Evolutionary conservation across 2,113 vertebrate genomes (phyloP).

Genomic region (Regulus satrapa): DNA sequence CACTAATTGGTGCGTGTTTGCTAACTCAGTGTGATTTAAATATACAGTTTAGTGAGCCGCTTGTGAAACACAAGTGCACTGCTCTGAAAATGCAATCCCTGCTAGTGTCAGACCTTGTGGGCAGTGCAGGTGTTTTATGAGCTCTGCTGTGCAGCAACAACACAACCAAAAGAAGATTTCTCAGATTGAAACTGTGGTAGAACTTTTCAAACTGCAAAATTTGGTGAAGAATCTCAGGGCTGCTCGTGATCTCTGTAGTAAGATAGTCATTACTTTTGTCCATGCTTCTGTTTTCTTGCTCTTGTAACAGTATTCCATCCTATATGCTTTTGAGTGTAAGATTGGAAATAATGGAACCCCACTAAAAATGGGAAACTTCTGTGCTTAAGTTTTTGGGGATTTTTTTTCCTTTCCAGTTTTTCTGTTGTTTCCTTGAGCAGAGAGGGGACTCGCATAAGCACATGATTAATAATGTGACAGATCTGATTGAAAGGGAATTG

Average conservation of each 20-base stretch:
- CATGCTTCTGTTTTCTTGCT: background rate
- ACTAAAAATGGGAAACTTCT: background rate
- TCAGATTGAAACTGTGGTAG: background rate
- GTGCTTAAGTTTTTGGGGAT: background rate
- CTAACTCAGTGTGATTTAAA: background rate
- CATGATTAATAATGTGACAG: background rate
- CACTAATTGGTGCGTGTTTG: background rate
- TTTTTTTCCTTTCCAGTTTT: background rate
- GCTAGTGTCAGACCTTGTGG: background rate
- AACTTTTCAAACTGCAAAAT: background rate
- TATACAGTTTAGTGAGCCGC: background rate
- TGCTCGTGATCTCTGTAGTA: background rate
- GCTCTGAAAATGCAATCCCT: background rate
- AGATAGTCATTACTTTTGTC: background rate
- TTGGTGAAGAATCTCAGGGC: background rate
- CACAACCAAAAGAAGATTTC: background rate
- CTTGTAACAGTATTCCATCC: background rate
- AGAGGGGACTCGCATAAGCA: background rate
- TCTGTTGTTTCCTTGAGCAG: background rate
- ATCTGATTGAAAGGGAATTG: background rate
- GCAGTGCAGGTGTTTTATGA: background rate
- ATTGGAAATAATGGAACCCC: background rate
- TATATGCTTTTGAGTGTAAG: background rate
- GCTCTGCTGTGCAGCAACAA: background rate
- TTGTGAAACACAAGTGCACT: background rate